A percentile compares a stretch with the other conserved stretches of the same genome.
Evolutionary conservation across 2,888 invertebrate species (phyloP).

Genomic region (Cryptus viduatorius): DNA sequence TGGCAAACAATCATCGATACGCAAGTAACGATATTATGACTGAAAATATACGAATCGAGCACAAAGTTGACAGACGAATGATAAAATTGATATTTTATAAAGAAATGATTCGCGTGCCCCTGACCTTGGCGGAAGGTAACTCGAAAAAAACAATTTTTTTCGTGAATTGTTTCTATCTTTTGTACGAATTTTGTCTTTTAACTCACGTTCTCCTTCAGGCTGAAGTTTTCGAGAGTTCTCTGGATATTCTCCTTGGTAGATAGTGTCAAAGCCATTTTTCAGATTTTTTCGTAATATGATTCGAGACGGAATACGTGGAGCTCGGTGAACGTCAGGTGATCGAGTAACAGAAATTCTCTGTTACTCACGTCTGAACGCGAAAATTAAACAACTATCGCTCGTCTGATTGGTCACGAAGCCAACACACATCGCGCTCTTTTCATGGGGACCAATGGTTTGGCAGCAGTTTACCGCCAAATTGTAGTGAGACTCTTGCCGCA

Average conservation of each 20-base stretch:
- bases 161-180: conserved; percentile 18
- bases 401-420: conserved; percentile 49
- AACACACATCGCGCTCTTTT: neutral
- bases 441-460: conserved; percentile 10
- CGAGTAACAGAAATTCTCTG: conserved; percentile 31
- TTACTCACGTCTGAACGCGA: neutral
- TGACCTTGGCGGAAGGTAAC: neutral
- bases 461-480: conserved; percentile 62
- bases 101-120: neutral
- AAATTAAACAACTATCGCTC: conserved; percentile 31
- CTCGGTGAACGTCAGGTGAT: conserved; percentile 47
- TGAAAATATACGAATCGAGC: neutral
- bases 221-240: conserved; percentile 77
- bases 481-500: neutral
- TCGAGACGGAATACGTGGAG: conserved; percentile 33
- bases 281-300: conserved; percentile 3
- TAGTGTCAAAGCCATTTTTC: conserved; percentile 78
- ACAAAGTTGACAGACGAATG: conserved; percentile 39
- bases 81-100: neutral
- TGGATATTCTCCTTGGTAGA: conserved; percentile 82
- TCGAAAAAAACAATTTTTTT: conserved; percentile 16
- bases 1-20: neutral
- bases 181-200: conserved; percentile 20
- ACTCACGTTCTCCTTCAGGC: conserved; percentile 79
- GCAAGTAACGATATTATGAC: neutral